phyloP scores from a whole-genome alignment of 1,140 invertebrate genomes.

The Scaptomyza graminum region DNA sequence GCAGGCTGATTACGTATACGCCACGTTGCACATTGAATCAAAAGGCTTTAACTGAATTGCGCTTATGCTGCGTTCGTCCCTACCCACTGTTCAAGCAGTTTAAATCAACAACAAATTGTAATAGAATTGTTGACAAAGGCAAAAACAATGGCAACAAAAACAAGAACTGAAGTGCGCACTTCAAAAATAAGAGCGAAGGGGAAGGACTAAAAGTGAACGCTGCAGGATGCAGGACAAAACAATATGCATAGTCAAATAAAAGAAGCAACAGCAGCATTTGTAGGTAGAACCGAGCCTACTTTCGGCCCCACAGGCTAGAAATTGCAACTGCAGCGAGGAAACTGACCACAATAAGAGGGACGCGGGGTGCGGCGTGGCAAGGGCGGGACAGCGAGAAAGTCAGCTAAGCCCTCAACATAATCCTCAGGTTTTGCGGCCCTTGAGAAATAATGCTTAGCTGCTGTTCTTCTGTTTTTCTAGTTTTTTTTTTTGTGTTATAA shows the following conservation, averaged over 20 bases:
- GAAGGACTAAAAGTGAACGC: slow-evolving; percentile 26
- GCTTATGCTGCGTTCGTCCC: background rate
- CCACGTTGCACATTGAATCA: slow-evolving; percentile 20
- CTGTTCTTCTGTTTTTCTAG: slow-evolving; percentile 27
- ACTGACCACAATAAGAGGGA: slow-evolving; percentile 47
- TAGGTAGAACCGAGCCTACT: slow-evolving; percentile 30
- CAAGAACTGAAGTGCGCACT: slow-evolving; percentile 53
- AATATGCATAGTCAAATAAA: slow-evolving; percentile 21
- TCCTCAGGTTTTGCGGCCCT: slow-evolving; percentile 56
- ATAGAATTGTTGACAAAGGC: slow-evolving; percentile 67
- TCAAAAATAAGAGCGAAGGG: slow-evolving; percentile 52
- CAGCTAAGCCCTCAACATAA: slow-evolving; percentile 47
- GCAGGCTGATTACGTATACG: slow-evolving; percentile 23
- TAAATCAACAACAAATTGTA: slow-evolving; percentile 65
- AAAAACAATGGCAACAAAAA: slow-evolving; percentile 48
- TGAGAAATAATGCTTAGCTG: slow-evolving; percentile 76
- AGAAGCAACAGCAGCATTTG: background rate
- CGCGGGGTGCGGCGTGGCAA: background rate
- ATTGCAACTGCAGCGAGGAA: slow-evolving; percentile 20
- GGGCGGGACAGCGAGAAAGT: slow-evolving; percentile 9
- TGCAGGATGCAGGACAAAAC: slow-evolving; percentile 50
- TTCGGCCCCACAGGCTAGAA: background rate
- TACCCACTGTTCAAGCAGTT: slow-evolving; percentile 13
- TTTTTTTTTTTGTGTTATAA: background rate
- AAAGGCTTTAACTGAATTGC: slow-evolving; percentile 13